phyloP scores from a whole-genome alignment of 2,113 vertebrate species.

The Dromiciops gliroides region DNA sequence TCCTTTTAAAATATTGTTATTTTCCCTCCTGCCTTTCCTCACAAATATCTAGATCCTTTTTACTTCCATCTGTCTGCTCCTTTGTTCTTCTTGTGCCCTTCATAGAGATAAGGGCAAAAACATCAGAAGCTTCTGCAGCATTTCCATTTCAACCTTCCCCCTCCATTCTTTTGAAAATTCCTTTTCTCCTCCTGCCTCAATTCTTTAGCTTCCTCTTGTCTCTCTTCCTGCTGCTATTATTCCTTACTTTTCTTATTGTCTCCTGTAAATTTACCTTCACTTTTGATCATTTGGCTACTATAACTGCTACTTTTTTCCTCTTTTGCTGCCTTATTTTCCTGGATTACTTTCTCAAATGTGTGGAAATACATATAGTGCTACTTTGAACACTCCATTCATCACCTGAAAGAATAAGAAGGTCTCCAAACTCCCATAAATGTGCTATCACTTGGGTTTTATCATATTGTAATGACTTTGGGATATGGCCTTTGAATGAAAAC shows the following conservation, averaged over 20 bases:
- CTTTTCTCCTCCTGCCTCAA: background rate
- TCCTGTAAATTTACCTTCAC: background rate
- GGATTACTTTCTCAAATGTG: background rate
- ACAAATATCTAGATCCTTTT: background rate
- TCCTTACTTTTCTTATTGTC: background rate
- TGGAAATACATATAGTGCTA: conserved; percentile 9
- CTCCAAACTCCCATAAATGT: background rate
- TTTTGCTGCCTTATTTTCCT: background rate
- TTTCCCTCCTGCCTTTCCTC: background rate
- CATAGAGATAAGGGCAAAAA: background rate
- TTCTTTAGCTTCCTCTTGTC: background rate
- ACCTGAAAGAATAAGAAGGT: background rate
- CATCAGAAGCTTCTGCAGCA: background rate
- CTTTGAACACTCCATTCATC: background rate
- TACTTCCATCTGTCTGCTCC: background rate
- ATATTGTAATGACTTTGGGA: background rate
- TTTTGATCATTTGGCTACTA: background rate
- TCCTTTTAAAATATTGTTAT: background rate
- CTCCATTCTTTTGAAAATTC: background rate
- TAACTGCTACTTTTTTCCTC: background rate
- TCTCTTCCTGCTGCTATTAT: background rate
- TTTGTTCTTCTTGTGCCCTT: background rate
- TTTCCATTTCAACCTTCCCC: background rate
- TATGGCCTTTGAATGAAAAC: background rate
- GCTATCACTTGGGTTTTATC: background rate